Conservation (phyloP, 2,113 vertebrate species). For the Taxidea taxus region DNA sequence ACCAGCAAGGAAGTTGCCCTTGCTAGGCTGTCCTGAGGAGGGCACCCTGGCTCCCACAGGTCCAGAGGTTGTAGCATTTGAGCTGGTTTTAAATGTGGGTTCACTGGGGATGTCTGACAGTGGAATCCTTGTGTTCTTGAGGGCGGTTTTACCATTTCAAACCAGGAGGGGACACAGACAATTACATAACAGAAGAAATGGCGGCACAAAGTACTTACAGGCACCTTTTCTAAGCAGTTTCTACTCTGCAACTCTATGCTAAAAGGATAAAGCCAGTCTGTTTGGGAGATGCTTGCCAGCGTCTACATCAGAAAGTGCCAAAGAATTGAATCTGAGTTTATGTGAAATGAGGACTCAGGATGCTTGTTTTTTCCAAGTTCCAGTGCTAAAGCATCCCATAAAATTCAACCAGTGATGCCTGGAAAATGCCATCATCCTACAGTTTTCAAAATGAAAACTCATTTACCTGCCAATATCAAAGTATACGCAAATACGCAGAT, state of each 20-base stretch:
- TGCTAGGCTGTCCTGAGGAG: not conserved
- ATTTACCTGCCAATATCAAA: not conserved
- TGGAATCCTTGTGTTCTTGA: not conserved
- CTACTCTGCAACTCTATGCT: not conserved
- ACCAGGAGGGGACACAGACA: not conserved
- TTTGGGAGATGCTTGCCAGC: not conserved
- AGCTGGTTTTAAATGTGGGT: not conserved
- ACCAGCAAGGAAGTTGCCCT: not conserved
- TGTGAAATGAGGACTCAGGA: not conserved
- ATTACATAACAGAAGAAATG: not conserved
- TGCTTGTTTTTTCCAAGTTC: slow-evolving; percentile 10
- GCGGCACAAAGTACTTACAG: not conserved
- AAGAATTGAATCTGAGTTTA: not conserved
- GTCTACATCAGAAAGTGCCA: not conserved
- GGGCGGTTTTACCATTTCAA: not conserved
- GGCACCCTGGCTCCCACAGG: not conserved
- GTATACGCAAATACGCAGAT: not conserved
- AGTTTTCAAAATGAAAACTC: not conserved
- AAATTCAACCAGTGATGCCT: not conserved
- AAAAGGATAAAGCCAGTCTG: slow-evolving; percentile 22
- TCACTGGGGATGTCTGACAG: not conserved
- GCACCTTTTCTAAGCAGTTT: not conserved
- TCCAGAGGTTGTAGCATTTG: not conserved
- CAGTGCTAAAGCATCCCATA: not conserved
- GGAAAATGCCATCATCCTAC: not conserved